Base-by-base conservation (phyloP, 2,797 vertebrate species). In the Tinamus major region DNA sequence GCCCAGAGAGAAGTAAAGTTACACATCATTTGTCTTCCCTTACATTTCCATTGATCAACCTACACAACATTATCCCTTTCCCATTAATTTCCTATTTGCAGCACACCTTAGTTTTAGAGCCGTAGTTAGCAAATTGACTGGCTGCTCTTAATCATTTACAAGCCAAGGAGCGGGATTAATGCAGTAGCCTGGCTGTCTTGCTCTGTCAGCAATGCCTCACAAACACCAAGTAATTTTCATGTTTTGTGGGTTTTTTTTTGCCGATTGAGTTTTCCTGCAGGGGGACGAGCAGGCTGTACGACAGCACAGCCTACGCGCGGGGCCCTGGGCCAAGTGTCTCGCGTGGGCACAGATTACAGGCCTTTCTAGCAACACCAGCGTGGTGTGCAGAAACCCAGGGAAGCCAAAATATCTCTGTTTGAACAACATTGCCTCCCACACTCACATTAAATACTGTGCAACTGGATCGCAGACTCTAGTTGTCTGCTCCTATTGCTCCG, bases 11-110 rank as follows among this genome's bases (percentile, higher is more conserved):
- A 92, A 95, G 72, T 83, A 75, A 96, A 95, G 89, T 90, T 96
- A 91, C 74, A 93, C 68, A 68, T 33, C 58, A 70, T 91, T 82
- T 62, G 63, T 96, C 95, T 97, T 92, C 70, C 80, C 80, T 64
- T 86, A 51, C 41, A 81, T 81, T 91, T 85, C 89, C 76, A 92
- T 84, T 94, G 93, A 95, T 90, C 92, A 85, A 65, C 67, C 83
- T 79, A 79, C 81, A 87, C 87, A 68, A 85, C 70, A 13, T 68
- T 89, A 89, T 53, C 67, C 80, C 88, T 87, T 95, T 93, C 56
- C 63, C 87, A 94, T 93, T 92, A 82, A 58, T 88, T 91, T 96
- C 93, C 86, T 92, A 71, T 90, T 92, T 94, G 86, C 64, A 88
- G 69, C 88, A 76, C 69, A 94, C 95, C 53, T 93, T 90, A 91